A percentile compares a stretch with the other conserved stretches of the same genome.
Conservation (phyloP, 2,113 vertebrate genomes). For the Canis aureus region DNA sequence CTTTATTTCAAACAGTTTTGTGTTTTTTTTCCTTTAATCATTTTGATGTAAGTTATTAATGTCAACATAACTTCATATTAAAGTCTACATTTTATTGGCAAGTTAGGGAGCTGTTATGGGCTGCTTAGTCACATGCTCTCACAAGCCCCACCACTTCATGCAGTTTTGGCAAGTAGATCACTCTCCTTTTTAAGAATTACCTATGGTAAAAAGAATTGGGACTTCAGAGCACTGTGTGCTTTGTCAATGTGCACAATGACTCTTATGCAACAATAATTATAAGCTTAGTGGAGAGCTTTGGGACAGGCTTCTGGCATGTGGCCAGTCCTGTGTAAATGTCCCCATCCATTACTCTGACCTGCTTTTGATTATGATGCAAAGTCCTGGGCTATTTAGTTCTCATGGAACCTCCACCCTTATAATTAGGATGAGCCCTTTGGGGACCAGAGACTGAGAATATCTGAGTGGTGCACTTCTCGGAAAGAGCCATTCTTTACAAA, state of each 20-base stretch:
- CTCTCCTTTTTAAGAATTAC: conserved; percentile 10
- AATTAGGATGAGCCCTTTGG: conserved; percentile 36
- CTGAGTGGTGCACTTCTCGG: background rate
- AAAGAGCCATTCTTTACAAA: background rate
- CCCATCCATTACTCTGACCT: conserved; percentile 51
- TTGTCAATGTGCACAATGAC: conserved; percentile 36
- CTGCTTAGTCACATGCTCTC: background rate
- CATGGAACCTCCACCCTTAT: background rate
- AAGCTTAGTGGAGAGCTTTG: conserved; percentile 32
- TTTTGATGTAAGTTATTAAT: conserved; percentile 37
- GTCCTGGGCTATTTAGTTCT: background rate
- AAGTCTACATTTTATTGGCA: conserved; percentile 26
- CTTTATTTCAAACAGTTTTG: conserved; percentile 44
- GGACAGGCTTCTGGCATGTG: conserved; percentile 43
- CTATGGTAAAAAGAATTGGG: conserved; percentile 4
- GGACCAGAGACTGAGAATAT: background rate
- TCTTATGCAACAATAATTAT: conserved; percentile 52
- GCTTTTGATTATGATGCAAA: conserved; percentile 52
- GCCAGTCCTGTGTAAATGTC: conserved; percentile 28
- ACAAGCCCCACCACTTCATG: background rate
- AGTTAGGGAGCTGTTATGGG: background rate
- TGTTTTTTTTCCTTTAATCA: conserved; percentile 33
- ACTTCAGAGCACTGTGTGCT: background rate
- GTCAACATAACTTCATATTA: conserved; percentile 20
- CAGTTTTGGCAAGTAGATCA: conserved; percentile 34